Conservation (phyloP, 2,113 vertebrate genomes). For the Passer domesticus region DNA sequence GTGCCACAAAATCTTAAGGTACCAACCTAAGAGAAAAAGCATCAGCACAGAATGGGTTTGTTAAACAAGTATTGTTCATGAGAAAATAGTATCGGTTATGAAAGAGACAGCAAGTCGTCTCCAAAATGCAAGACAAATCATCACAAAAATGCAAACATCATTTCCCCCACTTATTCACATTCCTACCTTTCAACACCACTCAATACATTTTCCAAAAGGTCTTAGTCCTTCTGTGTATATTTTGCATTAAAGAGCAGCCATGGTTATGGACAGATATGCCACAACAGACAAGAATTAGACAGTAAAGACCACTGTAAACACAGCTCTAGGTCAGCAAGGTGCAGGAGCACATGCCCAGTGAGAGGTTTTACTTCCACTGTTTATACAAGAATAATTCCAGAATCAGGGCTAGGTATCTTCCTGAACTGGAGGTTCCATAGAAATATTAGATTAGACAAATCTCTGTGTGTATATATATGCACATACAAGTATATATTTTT, state of each 20-base stretch:
- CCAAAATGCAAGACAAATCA: neutral
- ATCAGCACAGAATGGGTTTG: neutral
- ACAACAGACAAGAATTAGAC: neutral
- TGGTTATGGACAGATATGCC: neutral
- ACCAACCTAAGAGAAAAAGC: slow-evolving; percentile 79
- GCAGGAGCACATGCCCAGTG: too few relatives aligned
- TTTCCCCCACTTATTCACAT: neutral
- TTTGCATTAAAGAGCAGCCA: neutral
- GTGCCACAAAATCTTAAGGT: slow-evolving; percentile 90
- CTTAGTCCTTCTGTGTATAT: neutral
- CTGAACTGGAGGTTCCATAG: neutral
- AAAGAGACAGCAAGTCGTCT: neutral
- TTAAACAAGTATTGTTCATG: neutral
- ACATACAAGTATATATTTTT: neutral
- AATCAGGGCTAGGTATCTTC: neutral
- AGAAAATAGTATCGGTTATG: neutral
- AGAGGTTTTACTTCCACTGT: neutral
- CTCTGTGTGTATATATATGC: neutral
- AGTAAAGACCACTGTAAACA: neutral
- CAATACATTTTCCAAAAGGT: neutral
- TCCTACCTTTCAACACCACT: neutral
- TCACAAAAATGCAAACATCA: neutral
- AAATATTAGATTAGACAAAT: neutral
- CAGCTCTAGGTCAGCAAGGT: neutral
- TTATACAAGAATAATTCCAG: neutral